Conservation (phyloP, 2,888 invertebrate species). For the Harmothoe impar region DNA sequence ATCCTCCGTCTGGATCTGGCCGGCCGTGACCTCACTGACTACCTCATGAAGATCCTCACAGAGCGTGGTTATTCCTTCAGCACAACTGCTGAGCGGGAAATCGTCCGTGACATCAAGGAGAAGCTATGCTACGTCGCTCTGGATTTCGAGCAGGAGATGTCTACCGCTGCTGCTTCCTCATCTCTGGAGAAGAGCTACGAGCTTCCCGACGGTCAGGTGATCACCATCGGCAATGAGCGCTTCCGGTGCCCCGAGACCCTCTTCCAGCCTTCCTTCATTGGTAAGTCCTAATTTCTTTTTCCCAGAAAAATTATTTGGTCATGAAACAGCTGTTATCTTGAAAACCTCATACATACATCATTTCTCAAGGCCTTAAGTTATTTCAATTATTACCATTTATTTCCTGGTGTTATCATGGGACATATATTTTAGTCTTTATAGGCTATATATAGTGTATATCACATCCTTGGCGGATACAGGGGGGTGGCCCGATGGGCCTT, state of each 20-base stretch:
- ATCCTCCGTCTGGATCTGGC: conserved; percentile 98
- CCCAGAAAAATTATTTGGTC: no score
- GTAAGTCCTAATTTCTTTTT: conserved; percentile 76
- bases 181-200: conserved; percentile 82
- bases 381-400: no score
- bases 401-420: no score
- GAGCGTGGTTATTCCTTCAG: conserved; percentile 85
- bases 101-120: conserved; percentile 93
- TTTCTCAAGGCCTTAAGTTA: no score
- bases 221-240: conserved; percentile 82
- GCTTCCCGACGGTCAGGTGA: conserved; percentile 82
- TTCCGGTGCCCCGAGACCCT: conserved; percentile 82
- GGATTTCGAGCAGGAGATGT: conserved; percentile 80
- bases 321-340: no score
- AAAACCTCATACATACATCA: no score
- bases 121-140: conserved; percentile 85
- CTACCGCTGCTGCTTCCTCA: conserved; percentile 77
- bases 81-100: conserved; percentile 83
- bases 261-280: conserved; percentile 82
- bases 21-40: conserved; percentile 96
- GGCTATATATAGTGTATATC: no score
- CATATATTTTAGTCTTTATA: no score
- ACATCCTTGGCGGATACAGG: no score
- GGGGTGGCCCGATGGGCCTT: no score
- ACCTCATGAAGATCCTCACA: conserved; percentile 78